Base-by-base conservation (phyloP, 2,888 invertebrate species). In the Lasioglossum villosulum region DNA sequence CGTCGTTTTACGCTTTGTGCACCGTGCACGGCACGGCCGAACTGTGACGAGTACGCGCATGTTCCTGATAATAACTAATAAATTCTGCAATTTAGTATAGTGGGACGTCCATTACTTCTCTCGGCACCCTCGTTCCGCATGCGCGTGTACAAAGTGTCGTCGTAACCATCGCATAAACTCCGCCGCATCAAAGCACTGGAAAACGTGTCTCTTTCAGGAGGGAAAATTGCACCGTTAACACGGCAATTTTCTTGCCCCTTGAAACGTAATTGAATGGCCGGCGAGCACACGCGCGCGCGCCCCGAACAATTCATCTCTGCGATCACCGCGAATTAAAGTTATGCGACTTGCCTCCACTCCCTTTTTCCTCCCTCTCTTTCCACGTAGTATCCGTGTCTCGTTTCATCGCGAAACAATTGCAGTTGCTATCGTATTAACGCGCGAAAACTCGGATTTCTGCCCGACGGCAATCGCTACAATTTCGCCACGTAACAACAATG, bases 41-140 rank as follows among this genome's bases (percentile, higher is more conserved):
- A 73, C 45, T 77, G 37, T 30, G 66, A 48, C 78, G 45, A 34
- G 68, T 68, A 78, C 80, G 75, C 42, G 82, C 82, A 75, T 74
- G 81, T 77, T 81, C 78, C 83, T 75, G 89, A 87, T 89, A 89
- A 89, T 87, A 76, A 78, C 81, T 87, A 89, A 89, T 89, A 88
- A 87, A 85, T 89, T 89, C 63, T 87, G 87, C 82, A 85, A 89
- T 87, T 87, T 85, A 89, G 42, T 85, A 83, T 76, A 82, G 75
- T 68, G 87, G 84, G 73, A 80, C 82, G 78, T 76, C 78, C 78
- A 89, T 89, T 88, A 82, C 82, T 74, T 79, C 79, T 80, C 37
- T 37, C 34, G 30, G 75, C 73, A 78, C 75, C 86, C 84, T 86
- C 86, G 78, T 84, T 84, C 76, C 37, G 66, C 66, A 37, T 78